phyloP scores from a whole-genome alignment of 2,888 invertebrate species.

The Poecilobothrus nobilitatus region DNA sequence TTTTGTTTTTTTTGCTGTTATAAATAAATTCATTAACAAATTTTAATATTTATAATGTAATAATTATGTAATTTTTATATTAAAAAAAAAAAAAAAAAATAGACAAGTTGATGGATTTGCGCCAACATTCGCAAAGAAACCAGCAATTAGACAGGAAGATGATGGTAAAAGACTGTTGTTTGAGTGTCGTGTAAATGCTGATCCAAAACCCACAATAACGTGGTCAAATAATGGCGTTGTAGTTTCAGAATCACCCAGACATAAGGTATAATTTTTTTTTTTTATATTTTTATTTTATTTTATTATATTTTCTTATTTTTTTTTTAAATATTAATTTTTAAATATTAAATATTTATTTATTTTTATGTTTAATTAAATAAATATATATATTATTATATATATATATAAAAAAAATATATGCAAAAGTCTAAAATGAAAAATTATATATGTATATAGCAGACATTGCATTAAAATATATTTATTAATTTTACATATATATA shows the following conservation, averaged over 20 bases:
- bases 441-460: neutral
- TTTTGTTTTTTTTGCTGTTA: too few species aligned
- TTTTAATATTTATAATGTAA: neutral
- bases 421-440: too few species aligned
- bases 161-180: constrained; percentile 88
- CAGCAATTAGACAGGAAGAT: constrained; percentile 93
- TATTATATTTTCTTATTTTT: too few species aligned
- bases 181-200: constrained; percentile 90
- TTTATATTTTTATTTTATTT: too few species aligned
- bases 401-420: too few species aligned
- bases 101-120: constrained; percentile 97
- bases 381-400: neutral
- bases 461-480: neutral
- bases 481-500: too few species aligned
- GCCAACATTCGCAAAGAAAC: constrained; percentile 96
- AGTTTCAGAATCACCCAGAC: constrained; percentile 73
- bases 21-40: neutral
- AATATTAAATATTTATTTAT: neutral
- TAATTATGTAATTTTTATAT: neutral
- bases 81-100: too few species aligned
- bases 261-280: constrained; percentile 61
- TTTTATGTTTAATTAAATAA: too few species aligned
- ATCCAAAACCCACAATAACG: constrained; percentile 77
- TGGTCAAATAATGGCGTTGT: constrained; percentile 84
- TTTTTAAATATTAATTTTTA: neutral